Base-by-base conservation (phyloP, 2,888 invertebrate species). In the Archips xylosteana region DNA sequence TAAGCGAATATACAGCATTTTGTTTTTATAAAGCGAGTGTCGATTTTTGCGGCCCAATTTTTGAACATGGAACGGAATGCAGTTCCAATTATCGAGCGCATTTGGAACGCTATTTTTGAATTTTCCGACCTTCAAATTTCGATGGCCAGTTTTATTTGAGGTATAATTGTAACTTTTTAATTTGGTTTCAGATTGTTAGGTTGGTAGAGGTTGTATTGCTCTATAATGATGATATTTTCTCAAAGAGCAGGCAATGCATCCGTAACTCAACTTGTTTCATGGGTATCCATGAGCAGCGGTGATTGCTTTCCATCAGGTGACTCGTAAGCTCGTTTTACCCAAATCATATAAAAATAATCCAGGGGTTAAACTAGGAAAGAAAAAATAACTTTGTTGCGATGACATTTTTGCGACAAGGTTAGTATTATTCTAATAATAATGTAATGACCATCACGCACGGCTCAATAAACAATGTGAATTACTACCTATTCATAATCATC, bases 31-130 rank as follows among this genome's bases (percentile, higher is more conserved):
- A 79, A 81, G 78, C 77, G 79, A 85, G 87, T 88, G 88, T 85
- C 82, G 87, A 89, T 87, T 87, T 89, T 88, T 89, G 88, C 87
- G 85, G 87, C 86, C 86, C 79, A 82, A 15, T 15, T 15, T 59
- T 81, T 78, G 76, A 77, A 81, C 79, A 80, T 75, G 76, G 75
- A 76, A 78, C 68, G 70, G 62, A 66, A 60, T 51, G 51, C 64
- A 63, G 42, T 36, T 65, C 63, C 68, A 63, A 73, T 73, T 73
- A 73, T 42, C n/a, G 12, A 75, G 76, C 71, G 77, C 68, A 77
- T 76, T 78, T 75, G 78, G 77, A 78, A 78, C 65, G 74, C 71
- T 63, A 63, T 75, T 76, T 45, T 71, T 70, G 65, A 59, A 62
- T 57, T 61, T 62, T 65, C 66, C 36, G 49, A 70, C 74, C 69